Evolutionary conservation across 1,140 invertebrate species (phyloP), one percentile per base, ranked within the genome.

Genomic region (Drosophila teissieri): DNA sequence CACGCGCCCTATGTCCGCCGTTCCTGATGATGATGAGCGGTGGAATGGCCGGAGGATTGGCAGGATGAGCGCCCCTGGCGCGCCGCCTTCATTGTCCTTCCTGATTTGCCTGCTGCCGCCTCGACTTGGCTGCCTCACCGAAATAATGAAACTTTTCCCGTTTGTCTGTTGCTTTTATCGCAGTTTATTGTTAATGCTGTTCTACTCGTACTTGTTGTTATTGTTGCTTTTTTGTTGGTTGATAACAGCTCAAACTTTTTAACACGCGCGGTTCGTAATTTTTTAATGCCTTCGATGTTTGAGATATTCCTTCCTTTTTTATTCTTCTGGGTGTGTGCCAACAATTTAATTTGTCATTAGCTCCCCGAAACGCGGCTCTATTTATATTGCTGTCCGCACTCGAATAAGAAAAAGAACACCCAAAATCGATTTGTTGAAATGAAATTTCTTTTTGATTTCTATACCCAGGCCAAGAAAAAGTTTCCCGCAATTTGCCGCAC

Each of bases 261-360:
- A 61, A 60, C 79, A 86, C 68, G 82, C 82, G 73, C 74, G 69
- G 58, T 80, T 58, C 39, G 54, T 80, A 74, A 82, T 78, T 77
- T 69, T 82, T 74, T 57, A 56, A 51, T 65, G 58, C 45, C 56
- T 44, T 44, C 44, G 57, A 34, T 31, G 36, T 37, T 37, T 68
- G 53, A 19, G 60, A 65, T 51, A 46, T 65, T 68, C 51, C 37
- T 51, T 37, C 34, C 37, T 49, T 60, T 58, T 39, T 46, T 44
- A 37, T 40, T 58, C 27, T 8, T 48, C 19, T 48, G 37, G 37
- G 37, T 64, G 45, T 49, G 46, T 52, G 78, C 62, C 63, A 78
- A 78, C 80, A 78, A 88, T 88, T 88, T 89, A 89, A 89, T 89
- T 78, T 89, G 73, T 89, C 68, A 89, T 89, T 89, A 80, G 62